Percentiles rank a stretch among this genome's conserved stretches.
phyloP scores from a whole-genome alignment of 2,888 invertebrate species.

The Caradrina kadenii region DNA sequence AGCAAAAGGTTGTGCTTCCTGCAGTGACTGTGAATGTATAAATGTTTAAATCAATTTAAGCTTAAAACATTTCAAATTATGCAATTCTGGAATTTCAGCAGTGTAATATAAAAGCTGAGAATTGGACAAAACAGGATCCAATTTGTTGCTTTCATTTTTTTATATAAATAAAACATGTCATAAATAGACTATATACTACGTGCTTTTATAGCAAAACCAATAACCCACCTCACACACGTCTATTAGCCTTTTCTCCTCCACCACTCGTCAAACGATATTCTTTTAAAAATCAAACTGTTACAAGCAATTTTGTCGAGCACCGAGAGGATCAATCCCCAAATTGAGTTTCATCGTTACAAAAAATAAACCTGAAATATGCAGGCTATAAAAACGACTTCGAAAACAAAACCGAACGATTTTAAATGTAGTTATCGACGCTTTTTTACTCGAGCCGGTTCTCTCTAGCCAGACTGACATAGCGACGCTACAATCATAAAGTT shows the following conservation, averaged over 20 bases:
- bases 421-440: constrained; percentile 15
- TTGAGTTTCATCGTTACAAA: constrained; percentile 29
- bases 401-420: constrained; percentile 36
- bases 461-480: neutral
- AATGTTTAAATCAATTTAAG: constrained; percentile 5
- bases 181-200: too few relatives aligned
- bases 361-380: constrained; percentile 37
- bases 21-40: constrained; percentile 30
- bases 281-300: constrained; percentile 37
- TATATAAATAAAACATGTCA: too few relatives aligned
- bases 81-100: neutral
- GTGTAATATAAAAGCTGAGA: constrained; percentile 4
- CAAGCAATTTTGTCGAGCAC: constrained; percentile 33
- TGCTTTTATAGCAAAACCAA: too few relatives aligned
- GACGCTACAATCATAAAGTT: neutral
- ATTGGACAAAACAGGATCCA: neutral
- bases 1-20: constrained; percentile 52
- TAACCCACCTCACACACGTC: neutral
- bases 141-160: neutral
- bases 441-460: neutral
- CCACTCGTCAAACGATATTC: constrained; percentile 13
- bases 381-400: constrained; percentile 18
- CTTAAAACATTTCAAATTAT: constrained; percentile 2
- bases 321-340: constrained; percentile 17
- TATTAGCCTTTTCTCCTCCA: constrained; percentile 22